These are phyloP conservation scores for Philonicus albiceps DNA, from an alignment of 2,888 invertebrate genomes.

Conservation along the genomic window DNA sequence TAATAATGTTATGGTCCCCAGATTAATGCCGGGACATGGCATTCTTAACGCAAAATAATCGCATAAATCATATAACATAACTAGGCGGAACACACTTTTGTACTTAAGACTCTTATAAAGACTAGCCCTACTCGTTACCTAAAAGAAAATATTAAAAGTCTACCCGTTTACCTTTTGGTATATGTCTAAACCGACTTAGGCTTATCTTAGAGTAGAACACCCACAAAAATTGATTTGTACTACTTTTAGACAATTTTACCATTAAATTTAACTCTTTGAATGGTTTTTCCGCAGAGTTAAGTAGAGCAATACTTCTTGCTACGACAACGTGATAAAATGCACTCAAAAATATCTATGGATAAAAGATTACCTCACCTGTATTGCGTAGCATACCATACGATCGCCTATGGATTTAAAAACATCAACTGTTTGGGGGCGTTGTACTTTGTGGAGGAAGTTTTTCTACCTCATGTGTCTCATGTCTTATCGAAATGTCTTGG, in stretches of 20 bases:
- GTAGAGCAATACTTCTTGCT: neutral
- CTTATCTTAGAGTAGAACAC: neutral
- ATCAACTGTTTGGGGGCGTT: neutral
- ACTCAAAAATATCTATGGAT: neutral
- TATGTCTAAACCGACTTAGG: neutral
- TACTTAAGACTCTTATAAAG: neutral
- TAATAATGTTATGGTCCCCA: neutral
- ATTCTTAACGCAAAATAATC: neutral
- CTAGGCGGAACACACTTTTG: neutral
- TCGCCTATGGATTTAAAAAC: neutral
- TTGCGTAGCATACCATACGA: neutral
- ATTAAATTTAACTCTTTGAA: neutral
- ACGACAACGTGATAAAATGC: neutral
- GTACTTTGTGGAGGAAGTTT: neutral
- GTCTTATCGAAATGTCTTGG: neutral
- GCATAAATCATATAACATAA: constrained; percentile 3
- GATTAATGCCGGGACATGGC: constrained; percentile 4
- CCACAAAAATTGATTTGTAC: constrained; percentile 22
- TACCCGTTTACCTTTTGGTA: neutral
- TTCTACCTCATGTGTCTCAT: neutral
- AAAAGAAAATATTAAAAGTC: neutral
- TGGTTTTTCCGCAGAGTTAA: neutral
- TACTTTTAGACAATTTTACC: neutral
- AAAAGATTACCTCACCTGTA: neutral
- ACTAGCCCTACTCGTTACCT: neutral